These are phyloP conservation scores for Lymantria monacha DNA, from an alignment of 2,888 invertebrate genomes.

Conservation along the genomic window DNA sequence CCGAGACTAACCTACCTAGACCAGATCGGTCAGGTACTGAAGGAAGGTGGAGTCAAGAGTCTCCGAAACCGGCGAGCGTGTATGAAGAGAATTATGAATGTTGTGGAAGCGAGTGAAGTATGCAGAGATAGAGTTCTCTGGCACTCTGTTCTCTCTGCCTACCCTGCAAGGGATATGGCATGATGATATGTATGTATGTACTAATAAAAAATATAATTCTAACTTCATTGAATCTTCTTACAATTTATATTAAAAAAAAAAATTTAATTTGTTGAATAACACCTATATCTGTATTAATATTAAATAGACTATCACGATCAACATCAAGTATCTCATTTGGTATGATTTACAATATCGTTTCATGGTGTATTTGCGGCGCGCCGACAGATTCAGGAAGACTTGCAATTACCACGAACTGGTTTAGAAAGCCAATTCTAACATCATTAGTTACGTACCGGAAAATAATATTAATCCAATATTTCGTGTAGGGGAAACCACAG, in stretches of 20 bases:
- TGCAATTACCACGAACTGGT: constrained; percentile 24
- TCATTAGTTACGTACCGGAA: constrained; percentile 12
- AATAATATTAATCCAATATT: constrained; percentile 9
- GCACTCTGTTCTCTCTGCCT: too few relatives aligned
- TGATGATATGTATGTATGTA: too few relatives aligned
- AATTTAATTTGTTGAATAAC: not conserved
- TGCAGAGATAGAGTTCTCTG: too few relatives aligned
- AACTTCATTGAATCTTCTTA: not conserved
- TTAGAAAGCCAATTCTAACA: constrained; percentile 23
- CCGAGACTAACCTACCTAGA: too few relatives aligned
- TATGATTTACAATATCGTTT: constrained; percentile 30
- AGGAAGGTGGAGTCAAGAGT: too few relatives aligned
- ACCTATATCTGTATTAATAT: not conserved
- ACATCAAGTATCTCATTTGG: constrained; percentile 8
- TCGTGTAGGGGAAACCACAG: constrained; percentile 4
- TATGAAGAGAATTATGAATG: too few relatives aligned
- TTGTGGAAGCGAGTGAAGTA: too few relatives aligned
- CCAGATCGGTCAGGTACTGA: too few relatives aligned
- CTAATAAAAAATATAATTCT: too few relatives aligned
- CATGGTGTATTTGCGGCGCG: constrained; percentile 22
- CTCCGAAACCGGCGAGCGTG: too few relatives aligned
- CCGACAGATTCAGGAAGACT: constrained; percentile 18
- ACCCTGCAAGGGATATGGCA: too few relatives aligned
- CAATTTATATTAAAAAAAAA: not conserved
- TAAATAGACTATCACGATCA: constrained; percentile 12